These are phyloP conservation scores for Pluvialis apricaria DNA, from an alignment of 2,113 vertebrate species.

Conservation along the genomic window DNA sequence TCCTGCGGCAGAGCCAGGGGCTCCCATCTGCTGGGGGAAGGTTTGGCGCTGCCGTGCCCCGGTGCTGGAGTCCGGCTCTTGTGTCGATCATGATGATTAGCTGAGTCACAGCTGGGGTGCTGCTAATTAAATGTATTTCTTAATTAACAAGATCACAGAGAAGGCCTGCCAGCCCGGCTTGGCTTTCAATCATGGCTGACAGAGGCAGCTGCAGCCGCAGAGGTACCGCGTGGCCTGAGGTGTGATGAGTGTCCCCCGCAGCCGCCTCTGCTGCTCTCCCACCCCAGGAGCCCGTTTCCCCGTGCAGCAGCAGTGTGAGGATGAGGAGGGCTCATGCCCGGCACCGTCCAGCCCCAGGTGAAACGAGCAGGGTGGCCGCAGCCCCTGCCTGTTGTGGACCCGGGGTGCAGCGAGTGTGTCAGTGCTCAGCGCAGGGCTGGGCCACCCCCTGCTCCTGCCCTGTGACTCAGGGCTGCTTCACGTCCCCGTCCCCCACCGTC, in stretches of 20 bases:
- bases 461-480: background rate
- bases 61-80: background rate
- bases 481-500: background rate
- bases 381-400: background rate
- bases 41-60: background rate
- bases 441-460: background rate
- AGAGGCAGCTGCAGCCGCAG: background rate
- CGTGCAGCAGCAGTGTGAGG: accelerated
- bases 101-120: slow-evolving; percentile 73
- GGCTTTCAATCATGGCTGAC: slow-evolving; percentile 57
- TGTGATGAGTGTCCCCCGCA: background rate
- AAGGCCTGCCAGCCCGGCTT: slow-evolving; percentile 37
- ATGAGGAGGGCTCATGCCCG: background rate
- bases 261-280: accelerated
- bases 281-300: accelerated
- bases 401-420: background rate
- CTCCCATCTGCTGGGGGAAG: accelerated
- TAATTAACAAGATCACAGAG: slow-evolving; percentile 69
- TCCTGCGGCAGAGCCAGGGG: background rate
- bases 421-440: background rate
- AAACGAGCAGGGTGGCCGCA: background rate
- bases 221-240: background rate
- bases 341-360: background rate
- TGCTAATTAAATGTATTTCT: slow-evolving; percentile 72
- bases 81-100: slow-evolving; percentile 50